Evolutionary conservation across 1,140 invertebrate genomes (phyloP).

Genomic region (Cherax destructor): DNA sequence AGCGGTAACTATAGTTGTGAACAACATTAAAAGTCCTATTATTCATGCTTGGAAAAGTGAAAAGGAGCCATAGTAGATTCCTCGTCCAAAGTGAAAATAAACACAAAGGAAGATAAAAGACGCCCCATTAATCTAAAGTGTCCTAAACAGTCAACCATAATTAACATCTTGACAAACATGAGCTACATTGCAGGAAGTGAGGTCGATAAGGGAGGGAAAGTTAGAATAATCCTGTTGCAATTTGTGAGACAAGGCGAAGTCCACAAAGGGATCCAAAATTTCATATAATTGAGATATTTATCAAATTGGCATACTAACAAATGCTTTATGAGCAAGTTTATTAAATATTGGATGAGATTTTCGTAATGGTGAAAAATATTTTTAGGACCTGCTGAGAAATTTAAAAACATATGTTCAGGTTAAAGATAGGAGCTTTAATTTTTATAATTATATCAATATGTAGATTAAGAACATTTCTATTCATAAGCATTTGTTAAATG

Average conservation of each 20-base stretch:
- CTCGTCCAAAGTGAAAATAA: constrained; percentile 74
- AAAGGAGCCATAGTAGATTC: constrained; percentile 74
- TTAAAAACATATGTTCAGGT: too few relatives aligned
- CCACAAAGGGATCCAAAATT: too few relatives aligned
- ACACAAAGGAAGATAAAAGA: constrained; percentile 75
- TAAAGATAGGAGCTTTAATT: too few relatives aligned
- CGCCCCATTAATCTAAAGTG: constrained; percentile 78
- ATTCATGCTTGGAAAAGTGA: constrained; percentile 78
- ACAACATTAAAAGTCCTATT: constrained; percentile 79
- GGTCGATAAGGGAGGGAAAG: constrained; percentile 78
- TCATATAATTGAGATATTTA: too few relatives aligned
- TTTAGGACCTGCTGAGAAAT: too few relatives aligned
- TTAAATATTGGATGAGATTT: too few relatives aligned
- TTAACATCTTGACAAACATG: constrained; percentile 74
- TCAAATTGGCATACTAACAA: too few relatives aligned
- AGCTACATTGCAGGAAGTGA: constrained; percentile 79
- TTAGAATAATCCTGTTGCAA: constrained; percentile 79
- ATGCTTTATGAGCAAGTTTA: too few relatives aligned
- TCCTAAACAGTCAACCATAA: constrained; percentile 78
- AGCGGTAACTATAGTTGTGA: constrained; percentile 80
- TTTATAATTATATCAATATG: too few relatives aligned
- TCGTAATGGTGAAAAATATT: too few relatives aligned
- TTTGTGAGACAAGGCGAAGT: constrained; percentile 77
- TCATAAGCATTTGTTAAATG: too few relatives aligned
- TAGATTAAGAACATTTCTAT: too few relatives aligned